Evolutionary conservation across 2,113 vertebrate species (phyloP), one percentile per base, ranked within the genome.

Genomic region (Sigmodon hispidus): DNA sequence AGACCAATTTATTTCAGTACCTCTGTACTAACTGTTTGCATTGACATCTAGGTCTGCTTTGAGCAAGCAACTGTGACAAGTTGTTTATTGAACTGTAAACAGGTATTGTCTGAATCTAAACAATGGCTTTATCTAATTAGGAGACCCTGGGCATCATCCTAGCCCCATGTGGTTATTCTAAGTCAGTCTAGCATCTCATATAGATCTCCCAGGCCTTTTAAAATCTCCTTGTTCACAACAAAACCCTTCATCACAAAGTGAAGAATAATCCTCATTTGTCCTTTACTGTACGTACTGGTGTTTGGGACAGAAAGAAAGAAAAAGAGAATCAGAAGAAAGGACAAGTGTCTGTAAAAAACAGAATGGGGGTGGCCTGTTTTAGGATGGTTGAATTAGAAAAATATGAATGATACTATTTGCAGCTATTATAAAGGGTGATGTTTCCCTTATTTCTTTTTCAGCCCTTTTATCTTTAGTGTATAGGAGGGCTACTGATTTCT

Each of bases 41-140:
- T 98, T 98, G 99, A 99, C 98, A 99, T 97, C 96, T 96, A 98
- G 98, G 97, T 98, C 98, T 98, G 98, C 98, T 98, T 98, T 98
- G 97, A 98, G 98, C 98, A 98, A 98, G 99, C 98, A 98, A 98
- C 98, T 99, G 99, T 99, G 98, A 99, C 98, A 99, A 98, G 98
- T 98, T 99, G 98, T 98, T 98, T 99, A 98, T 98, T 99, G 98
- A 99, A 99, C 99, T 99, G 98, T 98, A 98, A 99, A 98, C 1
- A 87, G 98, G 98, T 97, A 98, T 98, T 98, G 98, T 97, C 98
- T 98, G 98, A 96, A 97, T 98, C 97, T 97, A 98, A 98, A 98
- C 98, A 99, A 98, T 98, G 96, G 97, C 97, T 98, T 99, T 98
- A 98, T 98, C 98, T 98, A 98, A 98, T 99, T 99, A 99, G 96